phyloP scores from a whole-genome alignment of 2,888 invertebrate species.

The Agrochola macilenta region DNA sequence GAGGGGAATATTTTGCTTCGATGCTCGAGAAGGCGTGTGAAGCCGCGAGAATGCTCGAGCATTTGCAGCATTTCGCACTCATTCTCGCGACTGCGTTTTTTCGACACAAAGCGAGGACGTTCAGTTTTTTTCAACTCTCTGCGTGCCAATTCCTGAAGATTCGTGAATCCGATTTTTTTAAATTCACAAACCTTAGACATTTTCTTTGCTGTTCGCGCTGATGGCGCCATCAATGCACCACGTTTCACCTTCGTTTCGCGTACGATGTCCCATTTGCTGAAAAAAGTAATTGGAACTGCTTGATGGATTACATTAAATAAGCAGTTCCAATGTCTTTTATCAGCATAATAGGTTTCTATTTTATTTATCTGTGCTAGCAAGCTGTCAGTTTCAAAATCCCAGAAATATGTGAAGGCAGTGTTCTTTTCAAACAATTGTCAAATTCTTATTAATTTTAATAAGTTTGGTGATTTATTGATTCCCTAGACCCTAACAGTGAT shows the following conservation, averaged over 20 bases:
- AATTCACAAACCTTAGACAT: background rate
- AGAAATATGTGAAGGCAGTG: background rate
- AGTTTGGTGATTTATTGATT: background rate
- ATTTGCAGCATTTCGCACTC: background rate
- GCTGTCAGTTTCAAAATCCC: slow-evolving; percentile 8
- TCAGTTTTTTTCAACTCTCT: background rate
- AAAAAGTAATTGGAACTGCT: slow-evolving; percentile 9
- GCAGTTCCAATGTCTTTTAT: background rate
- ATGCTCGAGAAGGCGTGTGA: background rate
- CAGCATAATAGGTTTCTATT: background rate
- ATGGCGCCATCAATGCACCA: background rate
- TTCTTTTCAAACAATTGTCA: background rate
- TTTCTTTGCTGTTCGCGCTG: background rate
- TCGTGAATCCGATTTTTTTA: no score
- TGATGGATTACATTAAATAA: background rate
- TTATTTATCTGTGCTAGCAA: slow-evolving; percentile 3
- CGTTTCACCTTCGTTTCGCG: background rate
- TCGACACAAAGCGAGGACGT: background rate
- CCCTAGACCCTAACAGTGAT: background rate
- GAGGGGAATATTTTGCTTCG: background rate
- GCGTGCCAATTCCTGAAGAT: background rate
- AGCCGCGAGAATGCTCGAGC: background rate
- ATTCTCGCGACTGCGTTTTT: background rate
- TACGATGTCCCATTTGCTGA: slow-evolving; percentile 23
- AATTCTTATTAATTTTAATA: background rate